Evolutionary conservation across 1,140 invertebrate genomes (phyloP).

Genomic region (Camponotus vicinus): DNA sequence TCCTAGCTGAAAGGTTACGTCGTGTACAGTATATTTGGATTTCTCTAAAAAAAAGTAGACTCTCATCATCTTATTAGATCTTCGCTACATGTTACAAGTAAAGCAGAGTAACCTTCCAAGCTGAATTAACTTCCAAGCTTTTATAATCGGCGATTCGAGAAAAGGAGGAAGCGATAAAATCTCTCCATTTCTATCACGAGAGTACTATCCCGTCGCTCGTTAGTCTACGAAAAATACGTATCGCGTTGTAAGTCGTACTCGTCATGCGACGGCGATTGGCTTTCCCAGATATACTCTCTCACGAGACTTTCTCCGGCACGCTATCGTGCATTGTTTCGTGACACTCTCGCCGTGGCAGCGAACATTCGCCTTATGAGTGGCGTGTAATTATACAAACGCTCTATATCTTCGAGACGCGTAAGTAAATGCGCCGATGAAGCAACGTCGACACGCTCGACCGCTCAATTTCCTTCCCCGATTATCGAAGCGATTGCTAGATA

Average conservation of each 20-base stretch:
- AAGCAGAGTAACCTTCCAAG: neutral
- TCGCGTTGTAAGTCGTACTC: slow-evolving; percentile 19
- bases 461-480: slow-evolving; percentile 39
- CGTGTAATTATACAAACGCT: slow-evolving; percentile 54
- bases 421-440: slow-evolving; percentile 13
- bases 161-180: slow-evolving; percentile 33
- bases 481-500: slow-evolving; percentile 6
- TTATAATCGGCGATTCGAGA: neutral
- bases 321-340: slow-evolving; percentile 76
- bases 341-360: slow-evolving; percentile 62
- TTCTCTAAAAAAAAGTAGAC: neutral
- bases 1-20: neutral
- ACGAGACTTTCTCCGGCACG: slow-evolving; percentile 72
- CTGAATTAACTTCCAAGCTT: neutral
- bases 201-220: neutral
- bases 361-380: slow-evolving; percentile 42
- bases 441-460: slow-evolving; percentile 17
- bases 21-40: neutral
- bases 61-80: neutral
- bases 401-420: slow-evolving; percentile 27
- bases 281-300: slow-evolving; percentile 72
- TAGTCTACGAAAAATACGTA: neutral
- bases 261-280: slow-evolving; percentile 66
- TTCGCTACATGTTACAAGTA: neutral
- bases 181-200: neutral